Evolutionary conservation across 1,140 invertebrate species (phyloP).

Genomic region (Physella acuta): DNA sequence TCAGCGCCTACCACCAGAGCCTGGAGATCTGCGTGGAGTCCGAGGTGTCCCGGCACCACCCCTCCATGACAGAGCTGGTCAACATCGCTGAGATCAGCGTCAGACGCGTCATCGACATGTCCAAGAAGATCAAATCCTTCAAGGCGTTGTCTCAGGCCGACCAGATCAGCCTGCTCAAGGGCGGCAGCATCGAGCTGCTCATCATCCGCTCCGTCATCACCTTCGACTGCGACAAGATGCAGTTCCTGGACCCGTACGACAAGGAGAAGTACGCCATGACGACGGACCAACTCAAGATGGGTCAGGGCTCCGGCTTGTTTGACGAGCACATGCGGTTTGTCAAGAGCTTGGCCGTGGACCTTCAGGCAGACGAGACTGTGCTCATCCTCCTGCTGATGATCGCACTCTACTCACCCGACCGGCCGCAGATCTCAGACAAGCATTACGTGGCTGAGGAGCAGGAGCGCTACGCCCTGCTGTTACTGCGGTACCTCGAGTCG

Average conservation of each 20-base stretch:
- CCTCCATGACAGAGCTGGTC: slow-evolving; percentile 55
- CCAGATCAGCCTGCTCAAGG: slow-evolving; percentile 62
- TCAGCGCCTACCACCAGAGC: slow-evolving; percentile 53
- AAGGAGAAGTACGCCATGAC: slow-evolving; percentile 56
- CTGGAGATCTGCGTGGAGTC: slow-evolving; percentile 55
- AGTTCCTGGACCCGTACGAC: slow-evolving; percentile 57
- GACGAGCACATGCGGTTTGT: slow-evolving; percentile 65
- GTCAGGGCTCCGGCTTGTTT: slow-evolving; percentile 52
- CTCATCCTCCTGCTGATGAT: slow-evolving; percentile 63
- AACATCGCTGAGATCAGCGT: slow-evolving; percentile 61
- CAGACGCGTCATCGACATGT: slow-evolving; percentile 60
- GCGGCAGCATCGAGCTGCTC: slow-evolving; percentile 63
- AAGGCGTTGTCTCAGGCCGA: slow-evolving; percentile 58
- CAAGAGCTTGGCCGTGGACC: slow-evolving; percentile 54
- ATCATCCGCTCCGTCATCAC: slow-evolving; percentile 61
- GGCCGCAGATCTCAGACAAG: slow-evolving; percentile 59
- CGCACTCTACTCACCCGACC: slow-evolving; percentile 63
- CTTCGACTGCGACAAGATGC: slow-evolving; percentile 59
- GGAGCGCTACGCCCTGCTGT: slow-evolving; percentile 62
- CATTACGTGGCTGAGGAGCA: slow-evolving; percentile 58
- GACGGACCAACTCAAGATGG: slow-evolving; percentile 52
- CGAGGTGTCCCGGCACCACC: slow-evolving; percentile 46
- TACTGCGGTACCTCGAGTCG: slow-evolving; percentile 63
- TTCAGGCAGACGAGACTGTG: slow-evolving; percentile 62
- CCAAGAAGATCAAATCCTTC: slow-evolving; percentile 61